phyloP scores from a whole-genome alignment of 2,888 invertebrate species.

The Entomobrya multifasciata region DNA sequence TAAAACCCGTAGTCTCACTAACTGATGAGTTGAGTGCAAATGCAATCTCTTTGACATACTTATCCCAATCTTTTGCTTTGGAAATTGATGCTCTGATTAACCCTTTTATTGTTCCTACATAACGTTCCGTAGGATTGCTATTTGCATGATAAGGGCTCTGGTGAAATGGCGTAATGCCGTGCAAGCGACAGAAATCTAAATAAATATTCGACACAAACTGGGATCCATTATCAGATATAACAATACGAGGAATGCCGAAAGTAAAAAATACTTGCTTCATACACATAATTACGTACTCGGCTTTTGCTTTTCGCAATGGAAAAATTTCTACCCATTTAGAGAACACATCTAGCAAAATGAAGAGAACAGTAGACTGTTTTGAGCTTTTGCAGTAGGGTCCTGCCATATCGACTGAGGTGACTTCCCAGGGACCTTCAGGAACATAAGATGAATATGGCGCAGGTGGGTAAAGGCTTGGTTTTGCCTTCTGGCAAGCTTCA shows the following conservation, averaged over 20 bases:
- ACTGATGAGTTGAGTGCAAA: constrained; percentile 54
- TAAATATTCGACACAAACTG: constrained; percentile 53
- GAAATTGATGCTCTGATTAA: constrained; percentile 40
- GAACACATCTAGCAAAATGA: constrained; percentile 62
- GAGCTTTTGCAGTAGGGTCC: constrained; percentile 62
- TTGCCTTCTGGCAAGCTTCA: constrained; percentile 51
- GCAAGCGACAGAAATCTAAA: constrained; percentile 5
- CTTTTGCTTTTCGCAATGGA: constrained; percentile 49
- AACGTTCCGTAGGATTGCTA: constrained; percentile 69
- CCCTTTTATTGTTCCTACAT: constrained; percentile 59
- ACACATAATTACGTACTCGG: constrained; percentile 20
- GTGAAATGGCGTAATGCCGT: constrained; percentile 47
- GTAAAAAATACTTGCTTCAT: constrained; percentile 30
- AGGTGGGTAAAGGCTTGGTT: constrained; percentile 3
- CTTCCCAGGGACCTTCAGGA: constrained; percentile 38
- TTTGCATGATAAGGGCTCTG: constrained; percentile 67
- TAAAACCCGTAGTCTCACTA: constrained; percentile 29
- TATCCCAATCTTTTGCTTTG: constrained; percentile 38
- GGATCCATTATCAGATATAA: constrained; percentile 65
- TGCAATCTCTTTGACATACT: constrained; percentile 28
- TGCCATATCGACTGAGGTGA: constrained; percentile 55
- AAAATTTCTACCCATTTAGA: constrained; percentile 66
- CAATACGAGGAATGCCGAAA: constrained; percentile 49
- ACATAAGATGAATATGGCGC: neutral
- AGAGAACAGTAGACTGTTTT: constrained; percentile 31